Evolutionary conservation across 2,888 invertebrate species (phyloP).

Genomic region (Caenorhabditis zanzibari): DNA sequence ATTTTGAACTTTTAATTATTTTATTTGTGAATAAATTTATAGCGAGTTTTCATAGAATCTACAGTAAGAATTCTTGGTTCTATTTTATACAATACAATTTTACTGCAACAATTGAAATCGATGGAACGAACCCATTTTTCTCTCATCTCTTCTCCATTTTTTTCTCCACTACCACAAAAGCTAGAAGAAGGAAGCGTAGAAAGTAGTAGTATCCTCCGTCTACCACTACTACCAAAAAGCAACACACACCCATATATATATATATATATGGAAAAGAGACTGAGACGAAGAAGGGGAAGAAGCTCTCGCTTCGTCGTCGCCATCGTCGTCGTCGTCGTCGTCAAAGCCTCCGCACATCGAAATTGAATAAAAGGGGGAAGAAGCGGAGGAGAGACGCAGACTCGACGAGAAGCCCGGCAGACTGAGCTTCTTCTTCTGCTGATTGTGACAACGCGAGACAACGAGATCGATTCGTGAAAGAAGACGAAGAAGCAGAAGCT

Average conservation of each 20-base stretch:
- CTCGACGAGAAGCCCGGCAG: conserved; percentile 10
- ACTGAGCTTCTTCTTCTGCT: conserved; percentile 13
- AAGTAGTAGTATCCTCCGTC: conserved; percentile 57
- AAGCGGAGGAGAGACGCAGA: conserved; percentile 41
- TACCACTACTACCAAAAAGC: conserved; percentile 62
- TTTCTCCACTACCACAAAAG: conserved; percentile 35
- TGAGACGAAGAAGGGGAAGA: conserved; percentile 21
- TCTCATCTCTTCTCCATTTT: conserved; percentile 36
- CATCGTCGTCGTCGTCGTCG: conserved; percentile 20
- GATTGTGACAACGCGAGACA: conserved; percentile 53
- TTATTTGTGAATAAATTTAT: no score
- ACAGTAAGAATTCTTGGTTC: background rate
- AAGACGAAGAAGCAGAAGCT: conserved; percentile 28
- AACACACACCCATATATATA: conserved; percentile 59
- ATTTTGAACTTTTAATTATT: no score
- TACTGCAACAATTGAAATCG: conserved; percentile 7
- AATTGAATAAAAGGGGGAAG: conserved; percentile 59
- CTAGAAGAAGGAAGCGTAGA: conserved; percentile 29
- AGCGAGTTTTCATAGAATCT: no score
- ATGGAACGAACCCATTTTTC: conserved; percentile 28
- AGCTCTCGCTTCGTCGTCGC: conserved; percentile 11
- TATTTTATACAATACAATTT: background rate
- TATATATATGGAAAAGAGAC: conserved; percentile 32
- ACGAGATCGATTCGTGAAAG: conserved; percentile 48
- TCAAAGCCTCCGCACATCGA: conserved; percentile 49